Evolutionary conservation across 1,140 invertebrate genomes (phyloP).

Genomic region (Drosophila guanche): DNA sequence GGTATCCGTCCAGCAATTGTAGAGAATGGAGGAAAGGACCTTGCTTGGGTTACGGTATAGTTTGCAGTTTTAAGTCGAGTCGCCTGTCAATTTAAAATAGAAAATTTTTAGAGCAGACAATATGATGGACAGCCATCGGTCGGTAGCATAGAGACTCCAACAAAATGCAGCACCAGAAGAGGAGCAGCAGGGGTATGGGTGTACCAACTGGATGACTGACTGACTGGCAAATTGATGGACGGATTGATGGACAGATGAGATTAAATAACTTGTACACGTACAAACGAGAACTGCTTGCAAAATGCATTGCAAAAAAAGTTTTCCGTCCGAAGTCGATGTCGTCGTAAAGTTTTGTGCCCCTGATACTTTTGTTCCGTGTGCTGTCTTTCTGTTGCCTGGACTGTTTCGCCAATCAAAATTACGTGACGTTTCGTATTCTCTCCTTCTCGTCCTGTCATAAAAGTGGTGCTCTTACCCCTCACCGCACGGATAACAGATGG

Average conservation of each 20-base stretch:
- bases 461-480: slow-evolving; percentile 6
- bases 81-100: slow-evolving; percentile 82
- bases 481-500: slow-evolving; percentile 35
- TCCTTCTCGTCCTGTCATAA: slow-evolving; percentile 37
- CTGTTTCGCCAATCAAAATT: slow-evolving; percentile 80
- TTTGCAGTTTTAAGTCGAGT: slow-evolving; percentile 77
- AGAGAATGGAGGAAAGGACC: slow-evolving; percentile 15
- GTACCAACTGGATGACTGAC: slow-evolving; percentile 42
- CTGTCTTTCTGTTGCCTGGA: slow-evolving; percentile 58
- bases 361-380: slow-evolving; percentile 43
- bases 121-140: slow-evolving; percentile 80
- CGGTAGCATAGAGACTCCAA: slow-evolving; percentile 44
- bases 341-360: too few species aligned
- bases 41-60: slow-evolving; percentile 69
- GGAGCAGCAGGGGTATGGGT: too few species aligned
- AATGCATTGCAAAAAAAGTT: slow-evolving; percentile 53
- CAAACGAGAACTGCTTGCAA: slow-evolving; percentile 48
- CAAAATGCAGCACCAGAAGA: slow-evolving; percentile 14
- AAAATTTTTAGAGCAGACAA: slow-evolving; percentile 83
- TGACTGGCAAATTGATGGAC: slow-evolving; percentile 78
- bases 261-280: slow-evolving; percentile 82
- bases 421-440: slow-evolving; percentile 61
- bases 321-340: too few species aligned
- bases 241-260: slow-evolving; percentile 82
- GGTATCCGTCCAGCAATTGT: too few species aligned